These are phyloP conservation scores for Pelvicachromis taeniatus DNA, from an alignment of 2,113 vertebrate genomes.

Conservation along the genomic window DNA sequence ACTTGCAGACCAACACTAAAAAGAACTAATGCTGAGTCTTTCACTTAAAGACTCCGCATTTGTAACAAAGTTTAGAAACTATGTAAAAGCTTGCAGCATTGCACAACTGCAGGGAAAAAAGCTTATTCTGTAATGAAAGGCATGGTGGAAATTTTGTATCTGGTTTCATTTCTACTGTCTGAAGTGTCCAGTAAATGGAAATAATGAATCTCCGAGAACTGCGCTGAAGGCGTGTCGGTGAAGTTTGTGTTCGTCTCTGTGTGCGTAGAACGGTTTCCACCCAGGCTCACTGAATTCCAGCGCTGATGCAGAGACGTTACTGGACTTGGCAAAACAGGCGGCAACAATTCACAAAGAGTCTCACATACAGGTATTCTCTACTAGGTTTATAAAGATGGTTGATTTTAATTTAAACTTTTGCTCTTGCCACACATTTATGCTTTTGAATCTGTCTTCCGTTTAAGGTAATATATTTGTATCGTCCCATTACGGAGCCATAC, in stretches of 20 bases:
- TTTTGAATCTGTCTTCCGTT: not conserved
- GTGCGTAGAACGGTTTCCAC: conserved; percentile 8
- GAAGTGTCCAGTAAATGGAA: not conserved
- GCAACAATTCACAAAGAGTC: not conserved
- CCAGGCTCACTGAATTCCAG: conserved; percentile 21
- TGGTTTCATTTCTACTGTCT: not conserved
- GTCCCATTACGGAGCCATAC: not conserved
- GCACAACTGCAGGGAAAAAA: not conserved
- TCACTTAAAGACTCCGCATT: not conserved
- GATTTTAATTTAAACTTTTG: not conserved
- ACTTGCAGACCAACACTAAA: not conserved
- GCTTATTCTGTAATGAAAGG: not conserved
- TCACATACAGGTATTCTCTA: conserved; percentile 32
- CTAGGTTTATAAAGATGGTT: not conserved
- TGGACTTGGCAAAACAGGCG: conserved; percentile 60
- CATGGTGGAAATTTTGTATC: not conserved
- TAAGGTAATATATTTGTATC: not conserved
- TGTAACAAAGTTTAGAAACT: not conserved
- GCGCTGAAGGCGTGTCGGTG: not conserved
- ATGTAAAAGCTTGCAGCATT: not conserved
- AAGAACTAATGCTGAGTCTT: not conserved
- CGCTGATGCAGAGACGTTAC: not conserved
- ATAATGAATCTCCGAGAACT: not conserved
- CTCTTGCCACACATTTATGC: not conserved
- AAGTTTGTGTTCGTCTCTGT: not conserved